Evolutionary conservation across 2,888 invertebrate species (phyloP), one percentile per base, ranked within the genome.

Genomic region (Lamellibrachia satsuma): DNA sequence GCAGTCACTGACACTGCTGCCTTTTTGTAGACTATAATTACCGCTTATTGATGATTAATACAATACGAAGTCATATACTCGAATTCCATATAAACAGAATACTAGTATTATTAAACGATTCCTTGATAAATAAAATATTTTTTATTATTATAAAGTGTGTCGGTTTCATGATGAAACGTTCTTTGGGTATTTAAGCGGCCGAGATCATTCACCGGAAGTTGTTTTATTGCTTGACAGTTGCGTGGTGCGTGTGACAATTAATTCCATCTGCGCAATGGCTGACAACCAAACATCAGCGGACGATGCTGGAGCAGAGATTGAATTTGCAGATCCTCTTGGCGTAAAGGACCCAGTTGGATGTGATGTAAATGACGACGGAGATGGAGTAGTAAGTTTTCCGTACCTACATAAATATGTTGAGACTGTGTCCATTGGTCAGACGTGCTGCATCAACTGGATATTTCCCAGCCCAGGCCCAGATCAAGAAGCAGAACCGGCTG

Each of bases 261-360:
- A 75, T 75, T 75, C 75, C 75, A 75, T 22, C 75, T 75, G 75
- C 75, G 75, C 75, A 75, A 75, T 75, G 75, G 75, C 75, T 75
- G 75, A 75, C 75, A 75, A 75, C 75, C 75, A 75, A 75, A n/a
- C 75, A 75, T n/a, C 6, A 75, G 75, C 75, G 75, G 75, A 75
- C 75, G 75, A 75, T 75, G 22, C 75, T 75, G 75, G 75, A 22
- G n/a, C 15, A 75, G 75, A 75, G 75, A 75, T 22, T 75, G 75
- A 75, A 22, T 75, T 75, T n/a, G 75, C 75, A 22, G 75, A 75
- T 75, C 75, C 75, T 75, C 75, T 75, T 75, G 75, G 75, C n/a
- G 75, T 75, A 22, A 75, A 22, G 75, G 75, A 75, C 15, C 75
- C 75, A n/a, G n/a, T 75, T 75, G 22, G 75, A 22, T 15, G 15